These are phyloP conservation scores for Danio rerio DNA, from an alignment of 2,113 vertebrate species.

Conservation along the genomic window DNA sequence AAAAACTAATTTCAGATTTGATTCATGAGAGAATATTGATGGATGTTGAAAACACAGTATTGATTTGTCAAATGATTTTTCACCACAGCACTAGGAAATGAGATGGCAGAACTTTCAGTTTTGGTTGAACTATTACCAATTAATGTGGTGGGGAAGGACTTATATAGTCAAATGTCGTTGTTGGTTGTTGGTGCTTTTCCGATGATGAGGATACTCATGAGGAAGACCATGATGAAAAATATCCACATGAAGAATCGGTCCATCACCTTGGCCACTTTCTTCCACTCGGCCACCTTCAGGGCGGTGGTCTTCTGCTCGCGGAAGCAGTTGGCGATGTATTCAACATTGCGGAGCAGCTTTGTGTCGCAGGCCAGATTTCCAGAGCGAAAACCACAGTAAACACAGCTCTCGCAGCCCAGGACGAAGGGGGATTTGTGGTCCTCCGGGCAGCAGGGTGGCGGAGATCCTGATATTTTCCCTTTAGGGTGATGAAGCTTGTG, in stretches of 20 bases:
- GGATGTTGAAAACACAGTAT: too few relatives aligned
- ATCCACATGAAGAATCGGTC: slow-evolving; percentile 99
- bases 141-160: too few relatives aligned
- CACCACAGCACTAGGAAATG: too few relatives aligned
- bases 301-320: slow-evolving; percentile 87
- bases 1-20: too few relatives aligned
- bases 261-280: slow-evolving; percentile 98
- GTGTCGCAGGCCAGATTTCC: slow-evolving; percentile 55
- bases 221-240: slow-evolving; percentile 97
- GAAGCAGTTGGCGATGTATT: slow-evolving; percentile 93
- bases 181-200: slow-evolving; percentile 78
- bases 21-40: too few relatives aligned
- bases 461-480: slow-evolving; percentile 60
- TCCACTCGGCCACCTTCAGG: slow-evolving; percentile 93
- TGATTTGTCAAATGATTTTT: too few relatives aligned
- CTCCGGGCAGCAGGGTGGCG: slow-evolving; percentile 53
- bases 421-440: slow-evolving; percentile 51
- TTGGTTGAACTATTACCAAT: too few relatives aligned
- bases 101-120: too few relatives aligned
- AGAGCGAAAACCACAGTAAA: slow-evolving; percentile 65
- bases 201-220: slow-evolving; percentile 94
- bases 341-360: slow-evolving; percentile 84
- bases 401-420: slow-evolving; percentile 79
- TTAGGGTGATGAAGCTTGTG: slow-evolving; percentile 55
- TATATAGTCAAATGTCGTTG: too few relatives aligned